These are phyloP conservation scores for Myopa tessellatipennis DNA, from an alignment of 2,888 invertebrate genomes.

Conservation along the genomic window DNA sequence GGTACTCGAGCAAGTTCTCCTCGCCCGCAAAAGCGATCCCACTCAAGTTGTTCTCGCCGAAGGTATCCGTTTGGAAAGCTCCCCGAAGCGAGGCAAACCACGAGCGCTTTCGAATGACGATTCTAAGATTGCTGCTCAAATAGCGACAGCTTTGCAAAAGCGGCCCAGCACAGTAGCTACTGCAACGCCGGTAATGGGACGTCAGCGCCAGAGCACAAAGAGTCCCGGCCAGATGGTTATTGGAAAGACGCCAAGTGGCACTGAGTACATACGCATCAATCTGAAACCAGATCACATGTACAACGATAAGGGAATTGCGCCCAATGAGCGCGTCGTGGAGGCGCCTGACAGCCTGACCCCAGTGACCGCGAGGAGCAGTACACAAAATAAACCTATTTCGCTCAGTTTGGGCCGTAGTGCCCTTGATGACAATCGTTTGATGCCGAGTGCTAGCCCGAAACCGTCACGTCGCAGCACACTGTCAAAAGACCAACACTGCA, in stretches of 20 bases:
- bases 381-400: slow-evolving; percentile 72
- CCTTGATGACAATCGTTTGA: slow-evolving; percentile 67
- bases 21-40: slow-evolving; percentile 75
- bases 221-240: slow-evolving; percentile 66
- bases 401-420: slow-evolving; percentile 70
- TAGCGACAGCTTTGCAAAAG: slow-evolving; percentile 43
- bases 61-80: slow-evolving; percentile 70
- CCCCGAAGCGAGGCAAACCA: slow-evolving; percentile 55
- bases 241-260: slow-evolving; percentile 65
- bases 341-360: slow-evolving; percentile 57
- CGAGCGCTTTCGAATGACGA: slow-evolving; percentile 58
- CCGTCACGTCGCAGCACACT: slow-evolving; percentile 61
- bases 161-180: slow-evolving; percentile 41
- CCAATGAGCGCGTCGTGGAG: slow-evolving; percentile 64
- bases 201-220: slow-evolving; percentile 59
- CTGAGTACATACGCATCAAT: slow-evolving; percentile 76
- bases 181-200: slow-evolving; percentile 41
- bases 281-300: slow-evolving; percentile 82
- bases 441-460: slow-evolving; percentile 70
- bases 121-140: slow-evolving; percentile 47
- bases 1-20: slow-evolving; percentile 71
- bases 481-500: slow-evolving; percentile 55
- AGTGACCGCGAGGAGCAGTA: slow-evolving; percentile 53
- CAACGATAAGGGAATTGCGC: slow-evolving; percentile 71
- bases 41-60: slow-evolving; percentile 75